Conservation (phyloP, 2,797 vertebrate species). For the Decapterus maruadsi region DNA sequence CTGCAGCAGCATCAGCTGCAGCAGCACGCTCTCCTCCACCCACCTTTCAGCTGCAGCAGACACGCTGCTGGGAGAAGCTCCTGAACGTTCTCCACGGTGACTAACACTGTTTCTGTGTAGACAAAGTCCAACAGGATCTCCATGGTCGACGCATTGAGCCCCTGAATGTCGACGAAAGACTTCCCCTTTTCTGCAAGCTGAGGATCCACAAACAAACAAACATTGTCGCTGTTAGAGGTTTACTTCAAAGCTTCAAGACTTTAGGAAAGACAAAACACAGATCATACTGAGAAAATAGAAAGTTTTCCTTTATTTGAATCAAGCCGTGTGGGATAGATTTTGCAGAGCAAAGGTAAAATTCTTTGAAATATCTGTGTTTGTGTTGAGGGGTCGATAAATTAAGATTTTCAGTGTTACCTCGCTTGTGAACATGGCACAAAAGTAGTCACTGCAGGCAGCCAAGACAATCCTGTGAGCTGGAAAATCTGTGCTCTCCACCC, state of each 20-base stretch:
- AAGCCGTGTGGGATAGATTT: neutral
- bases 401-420: conserved; percentile 84
- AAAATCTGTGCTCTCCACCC: conserved; percentile 95
- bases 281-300: neutral
- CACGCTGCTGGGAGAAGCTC: conserved; percentile 97
- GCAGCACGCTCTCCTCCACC: neutral
- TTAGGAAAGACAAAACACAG: neutral
- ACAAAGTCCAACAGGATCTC: conserved; percentile 98
- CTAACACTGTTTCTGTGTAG: conserved; percentile 97
- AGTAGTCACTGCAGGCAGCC: conserved; percentile 98
- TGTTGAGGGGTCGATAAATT: neutral
- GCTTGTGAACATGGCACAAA: conserved; percentile 99
- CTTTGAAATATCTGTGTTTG: neutral
- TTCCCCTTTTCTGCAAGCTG: conserved; percentile 98
- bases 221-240: conserved; percentile 1
- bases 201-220: conserved; percentile 43
- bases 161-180: conserved; percentile 98
- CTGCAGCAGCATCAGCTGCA: neutral
- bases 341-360: neutral
- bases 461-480: conserved; percentile 97
- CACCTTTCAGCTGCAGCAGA: conserved; percentile 98
- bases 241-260: neutral
- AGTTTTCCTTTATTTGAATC: neutral
- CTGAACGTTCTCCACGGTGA: conserved; percentile 98
- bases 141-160: conserved; percentile 96